Evolutionary conservation across 1,140 invertebrate species (phyloP), one percentile per base, ranked within the genome.

Genomic region (Musca domestica): DNA sequence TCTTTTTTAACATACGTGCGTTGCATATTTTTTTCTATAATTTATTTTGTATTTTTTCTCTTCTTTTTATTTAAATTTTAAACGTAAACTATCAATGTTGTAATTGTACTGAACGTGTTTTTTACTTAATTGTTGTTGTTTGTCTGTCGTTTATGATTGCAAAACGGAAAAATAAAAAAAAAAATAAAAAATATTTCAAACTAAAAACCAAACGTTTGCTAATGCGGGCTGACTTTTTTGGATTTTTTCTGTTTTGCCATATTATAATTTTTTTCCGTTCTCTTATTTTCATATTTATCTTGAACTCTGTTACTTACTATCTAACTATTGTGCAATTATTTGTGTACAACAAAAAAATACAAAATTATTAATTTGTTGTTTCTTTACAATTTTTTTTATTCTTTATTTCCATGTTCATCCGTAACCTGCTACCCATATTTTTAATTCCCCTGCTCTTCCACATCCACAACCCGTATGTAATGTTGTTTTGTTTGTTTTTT

Each of bases 111-210:
- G 25, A 34, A 41, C 34, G 48, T 61, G 17, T 34, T 19, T 61
- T 61, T 61, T 19, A 19, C 15, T 30, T 58, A 58, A 34, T 30
- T 51, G 25, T 27, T 27, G 54, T 58, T 58, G 54, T 25, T 27
- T 58, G 15, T 58, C 27, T 27, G 15, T 27, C 20, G 23, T 58
- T 58, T 56, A 19, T 51, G 48, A 10, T 51, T 19, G 48, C 17
- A 51, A 19, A 51, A 51, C 34, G 34, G 34, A 41, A 19, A 51
- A 51, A 51, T 51, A 15, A 27, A 23, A 2, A 67, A 67, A 15
- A 58, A 58, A 69, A 66, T 66, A 63, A 14, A 67, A 66, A 72
- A 71, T 67, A 51, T 48, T 63, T 66, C 71, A 64, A 69, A 48
- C 34, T 70, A 71, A 71, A 74, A 67, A 72, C 10, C 19, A 34